Base-by-base conservation (phyloP, 2,113 vertebrate species). In the Microtus ochrogaster region DNA sequence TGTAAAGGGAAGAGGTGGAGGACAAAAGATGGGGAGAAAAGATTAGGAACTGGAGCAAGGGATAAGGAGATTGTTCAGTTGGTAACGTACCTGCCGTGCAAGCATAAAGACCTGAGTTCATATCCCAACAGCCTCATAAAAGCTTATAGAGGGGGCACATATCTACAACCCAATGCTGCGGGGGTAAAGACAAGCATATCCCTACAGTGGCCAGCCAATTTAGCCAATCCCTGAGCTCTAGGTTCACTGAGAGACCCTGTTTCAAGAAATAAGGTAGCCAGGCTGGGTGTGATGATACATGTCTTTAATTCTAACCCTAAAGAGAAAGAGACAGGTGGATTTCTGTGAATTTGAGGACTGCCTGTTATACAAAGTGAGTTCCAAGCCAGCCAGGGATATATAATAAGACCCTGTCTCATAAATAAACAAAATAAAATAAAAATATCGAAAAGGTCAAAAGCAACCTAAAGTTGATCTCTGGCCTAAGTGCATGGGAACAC, bases 1-100 rank as follows among this genome's bases (percentile, higher is more conserved):
- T 99, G 98, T 66, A 98, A 97, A 82, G 94, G 88, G 91, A 66
- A 97, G 22, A 70, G 44, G 61, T 39, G 17, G 68, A 88, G 13
- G 63, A 85, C 28, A 12, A 84, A 90, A 91, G 72, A 96, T 13
- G 41, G 87, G 83, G 47, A 55, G 83, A 92, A 91, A 95, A 92
- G 44, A 94, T 97, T 96, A 97, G 70, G 52, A 90, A 90, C 33
- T 78, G 74, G n/a, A 82, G 41, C 14, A 81, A 68, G 21, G 41
- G 63, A 33, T 47, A 47, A 49, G 19, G 61, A 85, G 63, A 85
- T 68, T 6, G 19, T 49, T 85, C 30, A 36, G 41, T 49, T 49
- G 83, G 63, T 85, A 49, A 66, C 49, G 83, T 49, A 22, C 26
- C 82, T 85, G 83, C 83, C 83, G 47, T 68, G 30, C 41, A 47